Conservation (phyloP, 2,888 invertebrate species). For the Cyaniris semiargus region DNA sequence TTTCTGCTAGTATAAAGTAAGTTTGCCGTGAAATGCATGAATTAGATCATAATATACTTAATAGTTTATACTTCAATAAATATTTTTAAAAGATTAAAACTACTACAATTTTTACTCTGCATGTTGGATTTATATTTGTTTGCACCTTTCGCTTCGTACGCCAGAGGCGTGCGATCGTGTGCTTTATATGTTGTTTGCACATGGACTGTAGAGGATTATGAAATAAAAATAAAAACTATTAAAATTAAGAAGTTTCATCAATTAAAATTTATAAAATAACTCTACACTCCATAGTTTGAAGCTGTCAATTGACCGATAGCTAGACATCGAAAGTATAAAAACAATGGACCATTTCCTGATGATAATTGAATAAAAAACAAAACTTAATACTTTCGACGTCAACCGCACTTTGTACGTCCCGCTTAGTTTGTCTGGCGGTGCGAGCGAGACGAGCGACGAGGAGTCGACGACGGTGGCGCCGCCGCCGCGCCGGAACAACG, state of each 20-base stretch:
- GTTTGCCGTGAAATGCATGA: slow-evolving; percentile 7
- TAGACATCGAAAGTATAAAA: slow-evolving; percentile 2
- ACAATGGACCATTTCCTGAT: neutral
- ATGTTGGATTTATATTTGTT: slow-evolving; percentile 56
- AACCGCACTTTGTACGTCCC: slow-evolving; percentile 51
- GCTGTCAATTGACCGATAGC: slow-evolving; percentile 30
- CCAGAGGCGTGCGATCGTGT: slow-evolving; percentile 36
- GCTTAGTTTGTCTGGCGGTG: slow-evolving; percentile 78
- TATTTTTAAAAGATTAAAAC: slow-evolving; percentile 52
- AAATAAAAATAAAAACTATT: neutral
- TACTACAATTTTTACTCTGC: slow-evolving; percentile 52
- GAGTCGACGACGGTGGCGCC: slow-evolving; percentile 72
- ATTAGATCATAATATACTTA: neutral
- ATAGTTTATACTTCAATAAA: neutral
- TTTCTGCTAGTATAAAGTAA: neutral
- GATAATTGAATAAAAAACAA: too few relatives aligned
- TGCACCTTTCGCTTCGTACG: slow-evolving; percentile 66
- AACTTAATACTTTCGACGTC: slow-evolving; percentile 33
- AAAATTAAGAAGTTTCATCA: neutral
- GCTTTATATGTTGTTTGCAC: slow-evolving; percentile 27
- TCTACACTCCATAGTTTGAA: slow-evolving; percentile 29
- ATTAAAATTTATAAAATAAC: neutral
- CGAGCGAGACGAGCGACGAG: slow-evolving; percentile 88
- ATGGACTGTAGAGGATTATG: slow-evolving; percentile 21
- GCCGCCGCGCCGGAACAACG: slow-evolving; percentile 60